phyloP scores from a whole-genome alignment of 2,797 vertebrate species.

The Enteromius afrohamiltoni region DNA sequence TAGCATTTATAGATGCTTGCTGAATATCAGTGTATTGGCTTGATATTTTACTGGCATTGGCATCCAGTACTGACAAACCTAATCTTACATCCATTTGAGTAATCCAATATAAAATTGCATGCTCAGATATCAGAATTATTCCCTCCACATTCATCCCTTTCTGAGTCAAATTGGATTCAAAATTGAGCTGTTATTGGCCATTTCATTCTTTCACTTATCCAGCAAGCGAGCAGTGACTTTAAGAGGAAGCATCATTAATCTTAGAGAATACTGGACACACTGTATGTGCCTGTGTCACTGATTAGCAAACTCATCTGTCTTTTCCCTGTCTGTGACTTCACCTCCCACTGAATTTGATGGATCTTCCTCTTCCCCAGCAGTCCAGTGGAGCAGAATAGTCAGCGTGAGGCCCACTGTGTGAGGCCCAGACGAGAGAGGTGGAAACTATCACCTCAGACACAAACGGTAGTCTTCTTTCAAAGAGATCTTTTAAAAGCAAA shows the following conservation, averaged over 20 bases:
- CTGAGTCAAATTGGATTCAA: background rate
- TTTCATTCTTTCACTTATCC: constrained; percentile 32
- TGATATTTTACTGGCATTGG: background rate
- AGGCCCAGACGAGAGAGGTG: constrained; percentile 48
- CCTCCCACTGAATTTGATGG: constrained; percentile 59
- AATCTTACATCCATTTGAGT: background rate
- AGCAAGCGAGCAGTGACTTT: constrained; percentile 21
- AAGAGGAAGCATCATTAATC: constrained; percentile 52
- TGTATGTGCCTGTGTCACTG: constrained; percentile 53
- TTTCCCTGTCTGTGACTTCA: constrained; percentile 50
- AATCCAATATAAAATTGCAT: background rate
- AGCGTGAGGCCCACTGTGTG: constrained; percentile 42
- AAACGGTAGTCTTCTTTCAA: background rate
- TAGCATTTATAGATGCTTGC: background rate
- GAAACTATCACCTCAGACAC: constrained; percentile 40
- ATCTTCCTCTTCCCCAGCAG: constrained; percentile 38
- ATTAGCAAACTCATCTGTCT: constrained; percentile 60
- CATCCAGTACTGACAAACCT: background rate
- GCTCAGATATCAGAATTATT: background rate
- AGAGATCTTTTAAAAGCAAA: constrained; percentile 21
- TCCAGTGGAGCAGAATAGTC: constrained; percentile 45
- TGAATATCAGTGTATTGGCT: background rate
- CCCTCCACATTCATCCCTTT: background rate
- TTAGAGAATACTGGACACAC: constrained; percentile 40
- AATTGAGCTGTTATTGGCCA: constrained; percentile 14